Conservation (phyloP, 2,888 invertebrate species). For the Platerodrilus igneus region DNA sequence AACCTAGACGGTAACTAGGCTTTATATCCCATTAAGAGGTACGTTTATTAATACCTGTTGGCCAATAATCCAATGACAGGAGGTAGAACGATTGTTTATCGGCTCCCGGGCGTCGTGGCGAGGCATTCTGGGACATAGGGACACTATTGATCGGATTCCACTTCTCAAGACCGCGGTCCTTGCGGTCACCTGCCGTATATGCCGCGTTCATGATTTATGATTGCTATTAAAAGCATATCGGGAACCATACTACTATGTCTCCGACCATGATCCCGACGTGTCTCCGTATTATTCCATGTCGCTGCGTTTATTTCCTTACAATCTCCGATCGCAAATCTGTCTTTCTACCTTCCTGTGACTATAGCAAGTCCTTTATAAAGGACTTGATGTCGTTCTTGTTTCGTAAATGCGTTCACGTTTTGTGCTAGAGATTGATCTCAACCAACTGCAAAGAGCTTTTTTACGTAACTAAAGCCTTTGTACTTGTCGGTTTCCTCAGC, state of each 20-base stretch:
- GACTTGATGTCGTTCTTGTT: too few species aligned
- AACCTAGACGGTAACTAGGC: conserved; percentile 9
- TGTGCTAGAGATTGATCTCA: too few species aligned
- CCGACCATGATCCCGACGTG: conserved; percentile 16
- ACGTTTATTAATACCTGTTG: conserved; percentile 40
- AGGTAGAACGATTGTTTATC: conserved; percentile 37
- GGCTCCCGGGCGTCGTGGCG: conserved; percentile 27
- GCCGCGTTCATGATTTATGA: conserved; percentile 39
- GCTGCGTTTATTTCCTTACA: conserved; percentile 11
- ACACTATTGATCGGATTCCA: conserved; percentile 30
- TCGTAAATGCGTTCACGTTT: too few species aligned
- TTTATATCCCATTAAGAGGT: conserved; percentile 27
- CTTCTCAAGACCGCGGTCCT: conserved; percentile 33
- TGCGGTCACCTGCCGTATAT: conserved; percentile 38
- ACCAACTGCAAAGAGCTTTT: too few species aligned
- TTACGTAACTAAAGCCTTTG: too few species aligned
- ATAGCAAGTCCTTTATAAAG: too few species aligned
- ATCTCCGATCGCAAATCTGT: conserved; percentile 17
- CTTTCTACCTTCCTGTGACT: too few species aligned
- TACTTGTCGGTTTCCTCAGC: too few species aligned
- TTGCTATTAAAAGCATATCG: conserved; percentile 37
- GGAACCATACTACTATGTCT: conserved; percentile 23
- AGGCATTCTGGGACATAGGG: conserved; percentile 26
- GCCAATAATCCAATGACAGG: conserved; percentile 39
- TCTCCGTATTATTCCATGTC: conserved; percentile 20